These are phyloP conservation scores for Aporrectodea caliginosa DNA, from an alignment of 1,140 invertebrate species.

Conservation along the genomic window DNA sequence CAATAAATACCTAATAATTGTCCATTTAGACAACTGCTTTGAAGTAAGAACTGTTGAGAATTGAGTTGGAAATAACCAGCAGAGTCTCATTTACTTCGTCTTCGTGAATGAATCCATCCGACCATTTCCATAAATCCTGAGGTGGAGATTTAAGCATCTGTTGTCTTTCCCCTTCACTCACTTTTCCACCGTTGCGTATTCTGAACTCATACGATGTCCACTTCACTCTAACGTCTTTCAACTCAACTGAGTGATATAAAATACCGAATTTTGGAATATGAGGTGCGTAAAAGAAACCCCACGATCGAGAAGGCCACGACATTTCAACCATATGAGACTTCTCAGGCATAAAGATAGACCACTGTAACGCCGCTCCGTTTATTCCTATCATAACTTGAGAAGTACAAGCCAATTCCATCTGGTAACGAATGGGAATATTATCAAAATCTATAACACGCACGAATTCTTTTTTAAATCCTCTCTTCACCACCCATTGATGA, in stretches of 20 bases:
- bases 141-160: background rate
- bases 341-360: slow-evolving; percentile 17
- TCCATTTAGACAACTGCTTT: too few species aligned
- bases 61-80: background rate
- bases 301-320: slow-evolving; percentile 1
- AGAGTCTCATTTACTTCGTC: background rate
- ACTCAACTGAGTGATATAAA: background rate
- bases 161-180: background rate
- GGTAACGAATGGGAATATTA: background rate
- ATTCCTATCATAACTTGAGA: slow-evolving; percentile 18
- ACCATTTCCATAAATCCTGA: background rate
- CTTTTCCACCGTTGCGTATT: background rate
- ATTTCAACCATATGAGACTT: slow-evolving; percentile 17
- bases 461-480: background rate
- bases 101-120: background rate
- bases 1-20: too few species aligned
- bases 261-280: too few species aligned
- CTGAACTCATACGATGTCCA: background rate
- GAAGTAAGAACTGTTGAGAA: too few species aligned
- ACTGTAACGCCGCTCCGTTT: slow-evolving; percentile 26
- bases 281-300: slow-evolving; percentile 6
- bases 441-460: background rate
- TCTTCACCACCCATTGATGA: background rate
- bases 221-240: background rate
- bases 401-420: background rate